phyloP scores from a whole-genome alignment of 2,797 vertebrate species.

The Dallia pectoralis region DNA sequence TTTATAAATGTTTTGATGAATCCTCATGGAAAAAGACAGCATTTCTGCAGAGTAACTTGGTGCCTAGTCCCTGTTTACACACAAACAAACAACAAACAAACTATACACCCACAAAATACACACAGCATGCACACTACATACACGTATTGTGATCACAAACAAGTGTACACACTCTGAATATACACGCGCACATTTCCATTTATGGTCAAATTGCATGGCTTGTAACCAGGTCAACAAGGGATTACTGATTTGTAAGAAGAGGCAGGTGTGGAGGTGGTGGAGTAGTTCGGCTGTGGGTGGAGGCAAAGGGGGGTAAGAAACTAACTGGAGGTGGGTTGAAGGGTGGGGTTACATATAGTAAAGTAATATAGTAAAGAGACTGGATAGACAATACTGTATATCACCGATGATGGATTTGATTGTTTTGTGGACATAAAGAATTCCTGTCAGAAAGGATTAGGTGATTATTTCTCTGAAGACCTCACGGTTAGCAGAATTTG shows the following conservation, averaged over 20 bases:
- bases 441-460: neutral
- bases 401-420: neutral
- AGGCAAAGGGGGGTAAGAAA: neutral
- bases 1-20: neutral
- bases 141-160: neutral
- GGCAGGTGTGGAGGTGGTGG: conserved; percentile 21
- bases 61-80: neutral
- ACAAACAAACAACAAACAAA: neutral
- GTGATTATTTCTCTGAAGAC: neutral
- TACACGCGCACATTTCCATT: conserved; percentile 31
- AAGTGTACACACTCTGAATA: conserved; percentile 30
- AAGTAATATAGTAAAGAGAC: neutral
- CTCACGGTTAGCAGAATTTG: neutral
- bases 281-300: neutral
- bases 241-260: conserved; percentile 54
- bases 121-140: neutral
- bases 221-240: conserved; percentile 59
- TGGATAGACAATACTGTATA: neutral
- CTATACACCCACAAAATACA: neutral
- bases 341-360: neutral
- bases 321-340: neutral
- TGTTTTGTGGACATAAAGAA: neutral
- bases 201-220: conserved; percentile 30
- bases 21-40: neutral
- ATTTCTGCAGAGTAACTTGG: neutral